Base-by-base conservation (phyloP, 2,113 vertebrate genomes). In the Poecile atricapillus region DNA sequence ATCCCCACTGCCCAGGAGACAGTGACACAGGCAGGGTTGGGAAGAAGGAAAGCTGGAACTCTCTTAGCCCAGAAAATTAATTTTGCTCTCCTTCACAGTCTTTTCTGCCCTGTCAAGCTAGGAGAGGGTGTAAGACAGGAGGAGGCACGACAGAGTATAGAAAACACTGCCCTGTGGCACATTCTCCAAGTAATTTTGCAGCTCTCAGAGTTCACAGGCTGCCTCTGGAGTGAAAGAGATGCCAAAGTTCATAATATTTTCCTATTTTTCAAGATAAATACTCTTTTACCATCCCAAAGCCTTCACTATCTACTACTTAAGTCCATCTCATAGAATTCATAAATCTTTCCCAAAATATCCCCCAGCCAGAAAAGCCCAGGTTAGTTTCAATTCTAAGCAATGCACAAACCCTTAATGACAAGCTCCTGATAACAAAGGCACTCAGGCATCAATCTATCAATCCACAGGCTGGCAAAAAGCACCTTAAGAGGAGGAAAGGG, bases 401-500 rank as follows among this genome's bases (percentile, higher is more conserved):
- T 7, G 47, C 35, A 84, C 68, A 68, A 93, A 78, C 56, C 69
- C 25, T 74, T 94, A 91, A 95, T 93, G 77, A 94, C 89, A 91
- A 96, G 83, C 53, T 93, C 15, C 73, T 15, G 14, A 92, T 55
- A 85, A 83, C 75, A 94, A 94, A 97, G 55, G 94, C 41, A 44
- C 65, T 83, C 7, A 6, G 64, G 47, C 79, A 87, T 87, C 96
- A 94, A 95, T 85, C 97, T 69, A 49, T 94, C 95, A 89, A 64
- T 69, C 83, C 69, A 39, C 13, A 78, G 81, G 81, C 95, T 64
- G 92, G 95, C 23, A 59, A 83, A 83, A 80, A 67, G 62, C 68
- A 79, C 75, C 93, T 95, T 63, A 84, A 95, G 94, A 96, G 95
- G 58, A 96, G 71, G 82, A 49, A 35, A 77, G 74, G 95, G 91